Conservation (phyloP, 2,888 invertebrate species). For the Mechanitis mazaeus region DNA sequence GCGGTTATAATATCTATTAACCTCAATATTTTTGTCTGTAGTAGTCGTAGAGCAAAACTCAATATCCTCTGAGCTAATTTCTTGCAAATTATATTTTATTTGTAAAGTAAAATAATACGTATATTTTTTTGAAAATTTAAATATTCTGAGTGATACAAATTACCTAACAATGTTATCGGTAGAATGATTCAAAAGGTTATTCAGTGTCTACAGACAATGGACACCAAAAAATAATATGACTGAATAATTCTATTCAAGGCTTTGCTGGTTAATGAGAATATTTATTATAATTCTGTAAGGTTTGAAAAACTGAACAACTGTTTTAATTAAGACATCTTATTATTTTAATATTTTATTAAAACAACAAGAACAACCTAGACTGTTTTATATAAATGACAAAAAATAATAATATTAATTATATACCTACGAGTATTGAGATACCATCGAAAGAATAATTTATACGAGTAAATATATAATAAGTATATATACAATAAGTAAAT, state of each 20-base stretch:
- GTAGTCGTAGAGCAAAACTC: no score
- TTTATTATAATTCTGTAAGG: constrained; percentile 5
- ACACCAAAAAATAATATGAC: constrained; percentile 16
- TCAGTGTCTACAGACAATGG: constrained; percentile 37
- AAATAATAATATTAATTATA: no score
- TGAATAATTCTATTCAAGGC: constrained; percentile 21
- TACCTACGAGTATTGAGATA: no score
- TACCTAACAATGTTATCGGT: constrained; percentile 47
- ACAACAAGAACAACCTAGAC: not conserved
- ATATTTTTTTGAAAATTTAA: not conserved
- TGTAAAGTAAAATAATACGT: no score
- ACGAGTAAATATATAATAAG: no score
- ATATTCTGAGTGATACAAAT: not conserved
- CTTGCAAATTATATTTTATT: no score
- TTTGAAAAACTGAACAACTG: constrained; percentile 4
- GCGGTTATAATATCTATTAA: no score
- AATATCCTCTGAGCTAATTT: no score
- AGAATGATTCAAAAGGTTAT: constrained; percentile 31
- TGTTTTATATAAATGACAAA: no score
- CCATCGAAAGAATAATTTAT: no score
- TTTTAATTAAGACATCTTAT: constrained; percentile 1
- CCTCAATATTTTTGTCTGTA: no score
- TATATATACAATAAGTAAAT: no score
- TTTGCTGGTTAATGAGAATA: constrained; percentile 13
- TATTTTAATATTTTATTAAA: constrained; percentile 6